Evolutionary conservation across 2,888 invertebrate genomes (phyloP).

Genomic region (Hecatera dysodea): DNA sequence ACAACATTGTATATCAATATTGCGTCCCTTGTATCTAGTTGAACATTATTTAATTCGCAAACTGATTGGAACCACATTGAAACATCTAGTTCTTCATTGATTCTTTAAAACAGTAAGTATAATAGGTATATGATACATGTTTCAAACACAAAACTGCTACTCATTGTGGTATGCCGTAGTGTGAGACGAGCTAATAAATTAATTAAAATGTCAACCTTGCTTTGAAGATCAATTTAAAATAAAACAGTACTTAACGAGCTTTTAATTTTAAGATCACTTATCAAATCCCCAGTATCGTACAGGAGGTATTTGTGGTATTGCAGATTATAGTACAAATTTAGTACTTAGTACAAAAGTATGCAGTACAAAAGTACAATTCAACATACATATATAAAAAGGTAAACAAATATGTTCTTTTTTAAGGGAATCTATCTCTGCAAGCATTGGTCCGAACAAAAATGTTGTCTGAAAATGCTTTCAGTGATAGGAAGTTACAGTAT

Average conservation of each 20-base stretch:
- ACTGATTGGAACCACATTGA: background rate
- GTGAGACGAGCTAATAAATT: conserved; percentile 30
- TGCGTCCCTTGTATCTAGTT: background rate
- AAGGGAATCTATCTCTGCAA: background rate
- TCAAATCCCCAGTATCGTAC: background rate
- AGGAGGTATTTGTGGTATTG: background rate
- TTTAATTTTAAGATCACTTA: background rate
- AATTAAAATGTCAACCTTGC: conserved; percentile 16
- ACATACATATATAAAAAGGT: too few relatives aligned
- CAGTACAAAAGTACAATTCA: too few relatives aligned
- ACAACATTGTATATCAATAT: background rate
- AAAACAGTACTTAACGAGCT: background rate
- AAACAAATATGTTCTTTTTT: too few relatives aligned
- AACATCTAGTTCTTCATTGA: background rate
- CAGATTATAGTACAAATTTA: background rate
- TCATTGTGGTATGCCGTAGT: background rate
- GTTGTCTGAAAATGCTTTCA: too few relatives aligned
- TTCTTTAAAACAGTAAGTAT: conserved; percentile 9
- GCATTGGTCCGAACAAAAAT: too few relatives aligned
- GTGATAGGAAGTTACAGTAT: too few relatives aligned
- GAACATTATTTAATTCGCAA: background rate
- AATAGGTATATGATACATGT: background rate
- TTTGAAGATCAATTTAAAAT: background rate
- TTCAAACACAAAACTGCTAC: background rate
- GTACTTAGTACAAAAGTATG: too few relatives aligned